Percentiles rank a stretch among this genome's conserved stretches.
phyloP scores from a whole-genome alignment of 37 sponge, comb jelly and placozoan genomes.

The Ianthella basta region DNA sequence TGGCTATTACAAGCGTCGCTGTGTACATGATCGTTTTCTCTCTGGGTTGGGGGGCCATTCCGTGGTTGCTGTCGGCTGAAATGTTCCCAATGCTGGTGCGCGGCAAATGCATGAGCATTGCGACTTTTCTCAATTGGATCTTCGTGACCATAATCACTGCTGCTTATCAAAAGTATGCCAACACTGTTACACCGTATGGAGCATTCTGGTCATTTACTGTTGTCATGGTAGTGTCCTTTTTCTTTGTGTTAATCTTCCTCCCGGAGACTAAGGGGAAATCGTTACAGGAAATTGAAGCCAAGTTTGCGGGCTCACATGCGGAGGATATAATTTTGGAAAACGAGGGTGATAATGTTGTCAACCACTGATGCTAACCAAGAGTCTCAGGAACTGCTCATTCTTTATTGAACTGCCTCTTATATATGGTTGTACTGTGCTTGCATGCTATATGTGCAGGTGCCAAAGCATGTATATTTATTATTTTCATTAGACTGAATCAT shows the following conservation, averaged over 20 bases:
- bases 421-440: too few species aligned
- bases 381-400: too few species aligned
- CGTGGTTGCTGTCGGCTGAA: constrained; percentile 83
- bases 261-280: constrained; percentile 90
- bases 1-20: constrained; percentile 43
- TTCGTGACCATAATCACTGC: constrained; percentile 58
- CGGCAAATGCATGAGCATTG: constrained; percentile 54
- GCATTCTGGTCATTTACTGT: constrained; percentile 78
- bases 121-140: constrained; percentile 69
- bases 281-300: constrained; percentile 84
- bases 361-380: too few species aligned
- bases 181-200: constrained; percentile 14
- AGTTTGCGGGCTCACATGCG: constrained; percentile 30
- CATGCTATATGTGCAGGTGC: too few species aligned
- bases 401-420: too few species aligned
- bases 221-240: constrained; percentile 41
- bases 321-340: background rate
- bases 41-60: constrained; percentile 82
- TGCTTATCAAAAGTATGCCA: constrained; percentile 29
- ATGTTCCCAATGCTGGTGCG: constrained; percentile 75
- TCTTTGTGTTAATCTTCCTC: constrained; percentile 77
- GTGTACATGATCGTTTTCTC: constrained; percentile 76
- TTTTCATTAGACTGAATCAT: too few species aligned
- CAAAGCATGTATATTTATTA: too few species aligned
- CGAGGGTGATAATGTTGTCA: background rate